These are phyloP conservation scores for Datnioides undecimradiatus DNA, from an alignment of 2,113 vertebrate species.

Conservation along the genomic window DNA sequence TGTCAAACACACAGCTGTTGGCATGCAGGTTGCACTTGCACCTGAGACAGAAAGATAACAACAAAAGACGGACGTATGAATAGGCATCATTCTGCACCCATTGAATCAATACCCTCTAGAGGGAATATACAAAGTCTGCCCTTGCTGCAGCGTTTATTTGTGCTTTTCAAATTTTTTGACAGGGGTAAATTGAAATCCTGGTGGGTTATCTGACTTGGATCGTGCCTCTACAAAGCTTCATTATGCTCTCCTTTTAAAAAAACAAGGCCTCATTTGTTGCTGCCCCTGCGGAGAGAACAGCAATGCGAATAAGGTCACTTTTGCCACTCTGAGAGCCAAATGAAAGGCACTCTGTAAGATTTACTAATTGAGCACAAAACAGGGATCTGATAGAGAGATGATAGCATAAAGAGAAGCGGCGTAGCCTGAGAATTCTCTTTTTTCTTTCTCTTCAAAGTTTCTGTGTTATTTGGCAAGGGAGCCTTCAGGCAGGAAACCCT, in stretches of 20 bases:
- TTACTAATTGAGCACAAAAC: conserved; percentile 69
- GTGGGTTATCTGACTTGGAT: conserved; percentile 67
- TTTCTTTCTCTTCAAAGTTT: conserved; percentile 68
- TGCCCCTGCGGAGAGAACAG: conserved; percentile 67
- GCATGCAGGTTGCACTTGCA: conserved; percentile 98
- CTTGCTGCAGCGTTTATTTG: conserved; percentile 37
- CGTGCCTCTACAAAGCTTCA: conserved; percentile 64
- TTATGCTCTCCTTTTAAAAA: conserved; percentile 67
- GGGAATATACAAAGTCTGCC: conserved; percentile 38
- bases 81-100: conserved; percentile 47
- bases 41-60: conserved; percentile 84
- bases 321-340: conserved; percentile 70
- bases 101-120: conserved; percentile 45
- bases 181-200: conserved; percentile 71
- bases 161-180: conserved; percentile 60
- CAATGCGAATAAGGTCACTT: conserved; percentile 73
- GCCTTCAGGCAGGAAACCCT: conserved; percentile 61
- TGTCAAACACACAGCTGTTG: conserved; percentile 94
- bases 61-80: conserved; percentile 61
- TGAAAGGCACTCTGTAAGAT: conserved; percentile 70
- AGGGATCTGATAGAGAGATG: conserved; percentile 61
- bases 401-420: conserved; percentile 50
- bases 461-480: conserved; percentile 55
- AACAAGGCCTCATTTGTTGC: conserved; percentile 74
- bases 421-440: conserved; percentile 56